phyloP scores from a whole-genome alignment of 2,113 vertebrate genomes.

The Narcine bancroftii region DNA sequence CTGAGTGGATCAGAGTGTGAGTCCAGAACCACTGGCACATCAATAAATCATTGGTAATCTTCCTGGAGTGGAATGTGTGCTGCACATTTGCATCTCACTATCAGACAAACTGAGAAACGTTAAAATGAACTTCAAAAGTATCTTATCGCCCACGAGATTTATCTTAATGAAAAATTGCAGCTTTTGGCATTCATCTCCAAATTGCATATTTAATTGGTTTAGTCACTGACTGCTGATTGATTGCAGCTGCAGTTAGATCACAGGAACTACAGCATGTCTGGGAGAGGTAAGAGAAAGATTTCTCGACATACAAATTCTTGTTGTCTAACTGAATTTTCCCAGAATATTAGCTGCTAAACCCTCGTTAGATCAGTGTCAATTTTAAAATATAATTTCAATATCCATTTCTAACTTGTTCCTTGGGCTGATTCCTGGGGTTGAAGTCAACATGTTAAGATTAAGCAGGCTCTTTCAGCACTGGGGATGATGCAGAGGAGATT shows the following conservation, averaged over 20 bases:
- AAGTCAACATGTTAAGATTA: no score
- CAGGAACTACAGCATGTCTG: neutral
- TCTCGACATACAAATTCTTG: neutral
- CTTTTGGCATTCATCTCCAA: neutral
- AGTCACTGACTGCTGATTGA: conserved; percentile 26
- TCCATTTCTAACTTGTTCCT: neutral
- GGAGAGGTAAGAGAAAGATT: neutral
- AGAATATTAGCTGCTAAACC: neutral
- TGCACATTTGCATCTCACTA: neutral
- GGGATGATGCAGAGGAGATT: no score
- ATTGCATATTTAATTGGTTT: conserved; percentile 20
- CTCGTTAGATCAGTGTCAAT: neutral
- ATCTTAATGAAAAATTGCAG: conserved; percentile 6
- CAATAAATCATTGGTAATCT: neutral
- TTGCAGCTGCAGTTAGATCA: conserved; percentile 20
- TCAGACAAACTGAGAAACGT: neutral
- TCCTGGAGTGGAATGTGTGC: neutral
- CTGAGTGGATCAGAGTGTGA: neutral
- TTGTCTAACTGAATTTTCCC: neutral
- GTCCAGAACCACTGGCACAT: neutral
- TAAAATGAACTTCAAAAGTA: conserved; percentile 10
- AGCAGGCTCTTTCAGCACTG: no score
- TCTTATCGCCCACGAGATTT: conserved; percentile 25
- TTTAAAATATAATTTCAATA: neutral
- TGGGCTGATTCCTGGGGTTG: no score